Evolutionary conservation across 1,140 invertebrate species (phyloP).

Genomic region (Lasioglossum baleicum): DNA sequence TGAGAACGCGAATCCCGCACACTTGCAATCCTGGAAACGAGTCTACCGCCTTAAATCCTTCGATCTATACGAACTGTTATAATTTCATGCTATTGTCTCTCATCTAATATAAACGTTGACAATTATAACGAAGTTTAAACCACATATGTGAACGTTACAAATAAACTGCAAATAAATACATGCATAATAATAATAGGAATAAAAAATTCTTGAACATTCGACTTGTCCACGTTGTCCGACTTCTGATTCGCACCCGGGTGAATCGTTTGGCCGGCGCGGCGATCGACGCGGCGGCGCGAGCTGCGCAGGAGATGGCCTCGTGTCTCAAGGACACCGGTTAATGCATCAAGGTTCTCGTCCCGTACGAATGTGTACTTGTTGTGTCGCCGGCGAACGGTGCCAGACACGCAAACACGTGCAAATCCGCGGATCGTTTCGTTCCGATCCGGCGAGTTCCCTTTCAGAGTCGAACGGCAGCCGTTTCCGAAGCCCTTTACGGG

Average conservation of each 20-base stretch:
- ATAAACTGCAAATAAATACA: no score
- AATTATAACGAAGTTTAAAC: no score
- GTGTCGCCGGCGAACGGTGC: constrained; percentile 5
- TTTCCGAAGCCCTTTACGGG: constrained; percentile 22
- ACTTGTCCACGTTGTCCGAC: background rate
- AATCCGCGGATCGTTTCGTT: background rate
- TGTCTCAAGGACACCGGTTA: constrained; percentile 55
- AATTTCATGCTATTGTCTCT: no score
- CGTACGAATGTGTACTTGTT: constrained; percentile 11
- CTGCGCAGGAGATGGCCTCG: constrained; percentile 27
- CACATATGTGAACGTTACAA: no score
- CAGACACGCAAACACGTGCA: constrained; percentile 6
- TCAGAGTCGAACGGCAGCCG: constrained; percentile 31
- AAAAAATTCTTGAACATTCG: no score
- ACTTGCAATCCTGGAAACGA: no score
- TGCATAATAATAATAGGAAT: no score
- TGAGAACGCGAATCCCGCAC: no score
- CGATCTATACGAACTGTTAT: no score
- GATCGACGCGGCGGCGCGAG: constrained; percentile 13
- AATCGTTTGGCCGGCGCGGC: background rate
- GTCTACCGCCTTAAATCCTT: no score
- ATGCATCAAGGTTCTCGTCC: constrained; percentile 36
- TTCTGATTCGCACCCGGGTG: constrained; percentile 47
- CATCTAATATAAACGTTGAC: no score
- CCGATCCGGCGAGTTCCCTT: constrained; percentile 28